Base-by-base conservation (phyloP, 2,888 invertebrate genomes). In the Folsomia manolachei region DNA sequence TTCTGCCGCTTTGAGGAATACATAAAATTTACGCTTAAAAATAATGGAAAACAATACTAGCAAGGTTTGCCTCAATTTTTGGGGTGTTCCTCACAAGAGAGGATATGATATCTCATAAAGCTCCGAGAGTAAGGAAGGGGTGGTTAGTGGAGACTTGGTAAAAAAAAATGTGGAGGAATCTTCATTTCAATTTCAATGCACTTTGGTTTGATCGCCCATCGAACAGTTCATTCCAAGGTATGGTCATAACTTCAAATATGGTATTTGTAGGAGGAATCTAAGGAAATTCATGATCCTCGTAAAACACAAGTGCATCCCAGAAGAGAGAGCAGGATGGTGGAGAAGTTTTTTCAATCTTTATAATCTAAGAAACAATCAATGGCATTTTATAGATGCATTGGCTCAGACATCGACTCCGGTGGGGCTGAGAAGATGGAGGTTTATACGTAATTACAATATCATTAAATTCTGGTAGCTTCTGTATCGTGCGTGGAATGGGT, bases 1-100 rank as follows among this genome's bases (percentile, higher is more conserved):
- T 77, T 75, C 67, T 14, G 67, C 67, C 60, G 27, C 63, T 63
- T 11, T 27, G 19, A 66, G 65, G 65, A 27, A 66, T 60, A 21
- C 67, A 67, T 67, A 67, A 67, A 67, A 66, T 66, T 66, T 24
- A 51, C 27, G 56, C 11, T 56, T 18, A 23, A 67, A 67, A 67
- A 67, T 56, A 52, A 53, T 19, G 27, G 26, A 60, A 67, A 67
- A 67, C 39, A 51, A 27, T 64, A 51, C 18, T 51, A 51, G 9
- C 51, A 11, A 51, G 9, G 18, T 51, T 51, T 51, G 18, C n/a
- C n/a, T n/a, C n/a, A n/a, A 39, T 39, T 39, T 39, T 9, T 14
- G 39, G 39, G 4, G 14, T 39, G 39, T 39, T 39, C 4, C 39
- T 4, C 14, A 39, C 39, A 39, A 14, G 7, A 39, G 39, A 9